Percentiles rank a stretch among this genome's conserved stretches.
phyloP scores from a whole-genome alignment of 2,113 vertebrate genomes.

The Campylorhamphus procurvoides region DNA sequence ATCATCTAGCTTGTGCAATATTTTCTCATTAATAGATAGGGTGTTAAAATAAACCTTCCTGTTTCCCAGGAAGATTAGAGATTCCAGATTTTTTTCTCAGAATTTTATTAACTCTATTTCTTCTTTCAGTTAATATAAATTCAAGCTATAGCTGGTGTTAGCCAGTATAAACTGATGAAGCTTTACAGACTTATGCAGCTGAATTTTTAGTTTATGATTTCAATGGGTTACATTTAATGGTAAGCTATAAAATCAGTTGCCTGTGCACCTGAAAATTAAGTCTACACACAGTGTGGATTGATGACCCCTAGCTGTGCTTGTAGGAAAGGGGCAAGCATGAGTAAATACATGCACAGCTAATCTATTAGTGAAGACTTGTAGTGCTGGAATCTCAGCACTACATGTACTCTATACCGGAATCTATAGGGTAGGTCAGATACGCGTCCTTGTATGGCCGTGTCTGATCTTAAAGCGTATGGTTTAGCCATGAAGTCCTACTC shows the following conservation, averaged over 20 bases:
- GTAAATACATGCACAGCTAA: not conserved
- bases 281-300: not conserved
- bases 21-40: not conserved
- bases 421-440: not conserved
- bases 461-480: not conserved
- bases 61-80: not conserved
- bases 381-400: not conserved
- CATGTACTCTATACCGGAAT: not conserved
- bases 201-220: conserved; percentile 4
- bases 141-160: not conserved
- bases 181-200: not conserved
- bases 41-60: not conserved
- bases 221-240: not conserved
- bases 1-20: not conserved
- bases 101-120: conserved; percentile 25
- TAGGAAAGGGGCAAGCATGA: not conserved
- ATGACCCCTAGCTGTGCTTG: not conserved
- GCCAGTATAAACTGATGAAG: not conserved
- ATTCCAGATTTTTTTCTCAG: not conserved
- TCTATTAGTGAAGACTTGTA: not conserved
- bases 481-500: not conserved
- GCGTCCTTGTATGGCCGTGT: not conserved
- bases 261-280: not conserved
- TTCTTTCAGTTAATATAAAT: conserved; percentile 14
- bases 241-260: not conserved